phyloP scores from a whole-genome alignment of 2,797 vertebrate genomes.

The Poeciliopsis turneri region DNA sequence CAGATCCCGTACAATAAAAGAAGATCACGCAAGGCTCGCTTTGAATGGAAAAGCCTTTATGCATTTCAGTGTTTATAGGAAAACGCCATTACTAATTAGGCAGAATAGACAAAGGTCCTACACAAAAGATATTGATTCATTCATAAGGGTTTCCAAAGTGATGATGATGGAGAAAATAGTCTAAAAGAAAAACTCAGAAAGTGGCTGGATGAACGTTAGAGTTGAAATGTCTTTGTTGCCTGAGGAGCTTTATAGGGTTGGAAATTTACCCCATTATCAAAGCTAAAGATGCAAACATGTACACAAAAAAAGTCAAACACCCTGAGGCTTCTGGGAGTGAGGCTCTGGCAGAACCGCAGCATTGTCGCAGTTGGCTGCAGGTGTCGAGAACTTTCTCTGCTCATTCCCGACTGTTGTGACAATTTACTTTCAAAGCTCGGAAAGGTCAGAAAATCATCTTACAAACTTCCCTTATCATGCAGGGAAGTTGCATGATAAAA shows the following conservation, averaged over 20 bases:
- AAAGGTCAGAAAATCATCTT: constrained; percentile 67
- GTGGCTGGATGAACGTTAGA: background rate
- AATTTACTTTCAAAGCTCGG: constrained; percentile 69
- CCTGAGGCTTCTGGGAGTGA: constrained; percentile 46
- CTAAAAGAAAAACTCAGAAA: constrained; percentile 3
- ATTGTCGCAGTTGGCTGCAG: constrained; percentile 68
- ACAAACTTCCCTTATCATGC: constrained; percentile 41
- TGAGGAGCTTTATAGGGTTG: constrained; percentile 21
- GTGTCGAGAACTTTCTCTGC: constrained; percentile 65
- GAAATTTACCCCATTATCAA: constrained; percentile 57
- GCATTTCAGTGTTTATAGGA: constrained; percentile 72
- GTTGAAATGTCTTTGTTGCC: constrained; percentile 32
- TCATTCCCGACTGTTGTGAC: constrained; percentile 64
- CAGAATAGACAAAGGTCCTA: constrained; percentile 32
- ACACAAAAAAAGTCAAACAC: constrained; percentile 7
- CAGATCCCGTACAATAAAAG: constrained; percentile 69
- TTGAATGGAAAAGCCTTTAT: constrained; percentile 71
- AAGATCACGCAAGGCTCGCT: constrained; percentile 71
- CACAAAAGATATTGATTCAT: constrained; percentile 17
- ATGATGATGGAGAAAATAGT: background rate
- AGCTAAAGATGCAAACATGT: constrained; percentile 27
- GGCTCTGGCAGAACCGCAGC: constrained; percentile 44
- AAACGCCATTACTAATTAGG: constrained; percentile 67
- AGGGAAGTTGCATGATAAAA: too few species aligned
- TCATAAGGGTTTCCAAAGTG: constrained; percentile 13